These are phyloP conservation scores for Phyllotreta striolata DNA, from an alignment of 2,888 invertebrate species.

Conservation along the genomic window DNA sequence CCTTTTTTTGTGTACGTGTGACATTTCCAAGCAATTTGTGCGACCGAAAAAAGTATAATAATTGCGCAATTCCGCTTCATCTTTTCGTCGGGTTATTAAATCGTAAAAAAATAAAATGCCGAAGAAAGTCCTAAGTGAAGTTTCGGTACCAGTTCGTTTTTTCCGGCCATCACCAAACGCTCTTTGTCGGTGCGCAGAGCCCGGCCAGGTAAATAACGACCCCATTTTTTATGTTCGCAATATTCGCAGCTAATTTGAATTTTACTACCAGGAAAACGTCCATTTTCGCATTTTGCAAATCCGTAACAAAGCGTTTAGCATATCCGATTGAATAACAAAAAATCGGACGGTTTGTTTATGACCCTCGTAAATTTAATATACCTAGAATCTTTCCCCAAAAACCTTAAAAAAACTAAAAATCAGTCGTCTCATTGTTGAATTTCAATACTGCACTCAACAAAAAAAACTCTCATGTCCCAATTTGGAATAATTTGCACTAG, in stretches of 20 bases:
- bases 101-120: conserved; percentile 11
- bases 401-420: not conserved
- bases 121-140: conserved; percentile 9
- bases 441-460: too few species aligned
- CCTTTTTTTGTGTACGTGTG: not conserved
- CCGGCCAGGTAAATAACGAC: not conserved
- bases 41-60: not conserved
- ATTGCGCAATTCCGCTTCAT: not conserved
- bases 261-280: conserved; percentile 18
- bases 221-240: not conserved
- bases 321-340: conserved; percentile 11
- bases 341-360: not conserved
- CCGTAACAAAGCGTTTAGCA: conserved; percentile 20
- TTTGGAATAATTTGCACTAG: too few species aligned
- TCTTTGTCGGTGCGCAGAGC: not conserved
- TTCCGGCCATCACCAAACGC: not conserved
- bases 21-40: not conserved
- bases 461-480: too few species aligned
- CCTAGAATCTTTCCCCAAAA: not conserved
- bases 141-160: not conserved
- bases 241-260: conserved; percentile 16
- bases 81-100: not conserved
- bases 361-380: too few species aligned
- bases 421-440: not conserved
- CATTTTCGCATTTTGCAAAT: conserved; percentile 26